These are phyloP conservation scores for Brachymystax lenok DNA, from an alignment of 2,797 vertebrate species.

Conservation along the genomic window DNA sequence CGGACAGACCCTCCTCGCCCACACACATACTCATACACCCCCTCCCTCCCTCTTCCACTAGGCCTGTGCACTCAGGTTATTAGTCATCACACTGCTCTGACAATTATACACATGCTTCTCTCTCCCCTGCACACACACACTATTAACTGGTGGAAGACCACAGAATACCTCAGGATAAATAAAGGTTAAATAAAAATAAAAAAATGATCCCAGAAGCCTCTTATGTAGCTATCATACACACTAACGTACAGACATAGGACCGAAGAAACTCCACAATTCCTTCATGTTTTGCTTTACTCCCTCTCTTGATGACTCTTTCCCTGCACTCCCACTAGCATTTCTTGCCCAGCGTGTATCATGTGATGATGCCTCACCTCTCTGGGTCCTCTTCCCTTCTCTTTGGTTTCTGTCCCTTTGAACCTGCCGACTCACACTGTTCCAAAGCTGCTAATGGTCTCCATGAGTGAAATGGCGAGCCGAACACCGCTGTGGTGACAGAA, in stretches of 20 bases:
- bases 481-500: background rate
- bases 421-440: background rate
- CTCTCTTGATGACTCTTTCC: background rate
- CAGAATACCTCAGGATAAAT: background rate
- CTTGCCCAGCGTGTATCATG: background rate
- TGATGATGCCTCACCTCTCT: background rate
- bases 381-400: background rate
- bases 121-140: background rate
- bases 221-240: background rate
- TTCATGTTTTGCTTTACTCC: background rate
- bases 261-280: background rate
- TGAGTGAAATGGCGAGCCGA: background rate
- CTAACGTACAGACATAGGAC: background rate
- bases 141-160: too few species aligned
- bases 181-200: too few species aligned
- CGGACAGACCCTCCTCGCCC: background rate
- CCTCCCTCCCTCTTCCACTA: background rate
- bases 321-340: background rate
- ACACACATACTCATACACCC: constrained; percentile 10
- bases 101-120: background rate
- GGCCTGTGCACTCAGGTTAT: background rate
- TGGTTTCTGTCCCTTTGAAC: background rate
- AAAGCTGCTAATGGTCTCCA: background rate
- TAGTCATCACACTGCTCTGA: background rate
- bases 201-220: background rate